A percentile compares a stretch with the other conserved stretches of the same genome.
phyloP scores from a whole-genome alignment of 2,888 invertebrate genomes.

The Tenthredo amoena region DNA sequence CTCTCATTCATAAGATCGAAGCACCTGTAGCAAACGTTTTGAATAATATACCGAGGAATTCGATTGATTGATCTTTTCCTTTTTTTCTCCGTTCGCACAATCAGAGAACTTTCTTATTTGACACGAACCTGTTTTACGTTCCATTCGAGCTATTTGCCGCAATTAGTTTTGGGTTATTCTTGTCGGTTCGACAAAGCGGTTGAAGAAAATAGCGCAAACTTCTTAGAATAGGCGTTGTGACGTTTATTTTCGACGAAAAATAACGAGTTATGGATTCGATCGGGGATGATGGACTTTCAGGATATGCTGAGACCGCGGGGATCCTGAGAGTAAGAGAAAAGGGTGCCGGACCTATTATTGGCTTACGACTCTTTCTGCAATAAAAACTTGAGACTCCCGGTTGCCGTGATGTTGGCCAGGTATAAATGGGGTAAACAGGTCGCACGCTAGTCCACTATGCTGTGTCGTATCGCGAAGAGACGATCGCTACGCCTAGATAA shows the following conservation, averaged over 20 bases:
- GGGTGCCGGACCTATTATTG: slow-evolving; percentile 46
- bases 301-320: neutral
- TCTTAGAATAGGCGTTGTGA: neutral
- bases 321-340: neutral
- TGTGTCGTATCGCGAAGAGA: neutral
- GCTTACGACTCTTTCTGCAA: slow-evolving; percentile 46
- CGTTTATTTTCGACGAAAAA: neutral
- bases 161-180: neutral
- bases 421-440: slow-evolving; percentile 47
- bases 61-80: slow-evolving; percentile 57
- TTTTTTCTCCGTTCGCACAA: slow-evolving; percentile 49
- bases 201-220: neutral
- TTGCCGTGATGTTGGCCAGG: slow-evolving; percentile 14
- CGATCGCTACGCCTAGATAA: neutral
- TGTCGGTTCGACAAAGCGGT: neutral
- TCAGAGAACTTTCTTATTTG: neutral
- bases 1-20: neutral
- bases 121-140: no score
- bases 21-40: slow-evolving; percentile 6
- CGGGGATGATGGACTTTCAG: neutral
- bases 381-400: slow-evolving; percentile 44
- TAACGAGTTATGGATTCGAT: neutral
- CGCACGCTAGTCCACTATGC: slow-evolving; percentile 27
- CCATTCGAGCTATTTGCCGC: no score
- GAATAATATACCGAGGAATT: slow-evolving; percentile 47